Evolutionary conservation across 2,888 invertebrate species (phyloP).

Genomic region (Acholoe squamosa): DNA sequence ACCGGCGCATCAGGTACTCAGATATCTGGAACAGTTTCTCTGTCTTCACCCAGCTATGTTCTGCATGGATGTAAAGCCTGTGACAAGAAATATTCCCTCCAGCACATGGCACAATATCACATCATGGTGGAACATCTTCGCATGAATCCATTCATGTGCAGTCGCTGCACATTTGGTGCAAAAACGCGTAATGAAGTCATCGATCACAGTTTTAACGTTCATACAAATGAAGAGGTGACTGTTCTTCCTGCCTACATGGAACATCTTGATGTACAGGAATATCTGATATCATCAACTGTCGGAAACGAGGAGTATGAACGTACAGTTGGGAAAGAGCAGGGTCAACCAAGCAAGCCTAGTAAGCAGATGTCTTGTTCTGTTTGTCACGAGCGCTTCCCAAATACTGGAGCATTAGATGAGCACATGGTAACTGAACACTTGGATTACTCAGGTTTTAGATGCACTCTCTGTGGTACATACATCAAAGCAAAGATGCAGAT

Average conservation of each 20-base stretch:
- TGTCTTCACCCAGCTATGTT: too few species aligned
- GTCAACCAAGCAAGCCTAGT: too few species aligned
- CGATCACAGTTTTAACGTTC: neutral
- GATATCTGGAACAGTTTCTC: too few species aligned
- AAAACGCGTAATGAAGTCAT: neutral
- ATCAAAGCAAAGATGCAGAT: slow-evolving; percentile 45
- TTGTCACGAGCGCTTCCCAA: too few species aligned
- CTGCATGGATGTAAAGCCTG: neutral
- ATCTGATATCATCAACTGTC: too few species aligned
- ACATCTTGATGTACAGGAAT: neutral
- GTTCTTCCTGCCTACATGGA: neutral
- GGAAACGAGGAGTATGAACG: too few species aligned
- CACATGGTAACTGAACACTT: neutral
- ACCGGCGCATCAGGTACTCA: too few species aligned
- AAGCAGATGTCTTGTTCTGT: too few species aligned
- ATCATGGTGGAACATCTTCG: neutral
- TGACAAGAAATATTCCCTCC: neutral
- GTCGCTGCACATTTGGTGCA: neutral
- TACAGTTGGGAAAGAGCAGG: too few species aligned
- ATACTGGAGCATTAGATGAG: neutral
- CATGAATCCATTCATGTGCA: neutral
- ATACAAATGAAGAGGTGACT: neutral
- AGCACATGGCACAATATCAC: neutral
- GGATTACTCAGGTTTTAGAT: slow-evolving; percentile 10
- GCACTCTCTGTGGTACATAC: neutral